Conservation (phyloP, 2,797 vertebrate species). For the Botia kubotai region DNA sequence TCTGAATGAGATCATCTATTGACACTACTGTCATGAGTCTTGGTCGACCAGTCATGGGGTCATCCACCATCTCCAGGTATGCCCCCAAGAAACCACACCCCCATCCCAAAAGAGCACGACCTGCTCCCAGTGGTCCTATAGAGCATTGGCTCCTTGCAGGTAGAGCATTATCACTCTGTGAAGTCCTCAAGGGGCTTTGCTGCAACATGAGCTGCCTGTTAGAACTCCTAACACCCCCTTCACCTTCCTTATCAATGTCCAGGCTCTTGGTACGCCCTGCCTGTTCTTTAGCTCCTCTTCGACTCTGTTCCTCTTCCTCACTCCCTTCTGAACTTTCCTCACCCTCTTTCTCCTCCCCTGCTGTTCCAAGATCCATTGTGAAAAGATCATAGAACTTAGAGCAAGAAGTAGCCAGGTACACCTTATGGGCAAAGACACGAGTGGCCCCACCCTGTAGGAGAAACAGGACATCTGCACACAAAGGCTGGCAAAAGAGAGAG, state of each 20-base stretch:
- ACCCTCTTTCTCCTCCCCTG: slow-evolving; percentile 59
- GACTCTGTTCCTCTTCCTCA: slow-evolving; percentile 78
- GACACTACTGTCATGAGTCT: slow-evolving; percentile 84
- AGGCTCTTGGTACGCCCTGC: slow-evolving; percentile 83
- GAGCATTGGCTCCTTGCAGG: slow-evolving; percentile 70
- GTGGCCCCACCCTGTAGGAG: slow-evolving; percentile 79
- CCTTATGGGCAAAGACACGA: slow-evolving; percentile 88
- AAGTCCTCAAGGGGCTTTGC: slow-evolving; percentile 78
- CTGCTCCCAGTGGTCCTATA: slow-evolving; percentile 66
- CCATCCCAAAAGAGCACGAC: slow-evolving; percentile 81
- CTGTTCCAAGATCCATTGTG: slow-evolving; percentile 74
- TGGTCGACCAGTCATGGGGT: slow-evolving; percentile 80
- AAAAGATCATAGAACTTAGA: slow-evolving; percentile 93
- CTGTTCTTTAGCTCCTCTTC: slow-evolving; percentile 81
- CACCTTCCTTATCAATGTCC: slow-evolving; percentile 79
- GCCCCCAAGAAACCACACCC: slow-evolving; percentile 86
- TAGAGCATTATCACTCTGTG: slow-evolving; percentile 81
- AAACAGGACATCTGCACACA: slow-evolving; percentile 88
- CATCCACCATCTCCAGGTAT: slow-evolving; percentile 79
- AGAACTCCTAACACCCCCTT: slow-evolving; percentile 67
- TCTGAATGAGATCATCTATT: slow-evolving; percentile 84
- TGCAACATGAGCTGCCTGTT: slow-evolving; percentile 71
- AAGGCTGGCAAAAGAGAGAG: slow-evolving; percentile 82
- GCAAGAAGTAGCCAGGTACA: slow-evolving; percentile 90
- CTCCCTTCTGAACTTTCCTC: slow-evolving; percentile 67